These are phyloP conservation scores for Chaenogobius annularis DNA, from an alignment of 2,113 vertebrate genomes.

Conservation along the genomic window DNA sequence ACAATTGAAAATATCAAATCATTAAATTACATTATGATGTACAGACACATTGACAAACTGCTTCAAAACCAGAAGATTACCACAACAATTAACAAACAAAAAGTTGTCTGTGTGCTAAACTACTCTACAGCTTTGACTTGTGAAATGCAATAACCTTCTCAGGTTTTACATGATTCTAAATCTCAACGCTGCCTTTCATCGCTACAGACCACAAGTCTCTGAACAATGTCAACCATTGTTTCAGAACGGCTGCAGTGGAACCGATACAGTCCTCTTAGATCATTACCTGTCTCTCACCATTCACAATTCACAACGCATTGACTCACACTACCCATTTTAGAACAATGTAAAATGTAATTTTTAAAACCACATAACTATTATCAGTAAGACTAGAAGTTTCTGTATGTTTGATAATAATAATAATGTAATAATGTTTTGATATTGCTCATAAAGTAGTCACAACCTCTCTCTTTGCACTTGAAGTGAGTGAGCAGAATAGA, in stretches of 20 bases:
- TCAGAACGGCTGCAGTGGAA: constrained; percentile 60
- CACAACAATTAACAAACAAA: neutral
- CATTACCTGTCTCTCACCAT: constrained; percentile 27
- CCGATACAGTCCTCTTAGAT: constrained; percentile 30
- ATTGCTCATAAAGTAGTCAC: constrained; percentile 68
- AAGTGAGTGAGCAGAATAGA: constrained; percentile 63
- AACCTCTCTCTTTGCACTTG: constrained; percentile 73
- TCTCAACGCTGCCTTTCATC: constrained; percentile 70
- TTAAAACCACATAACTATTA: neutral
- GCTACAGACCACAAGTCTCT: constrained; percentile 46
- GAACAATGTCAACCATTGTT: constrained; percentile 70
- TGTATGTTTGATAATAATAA: constrained; percentile 3
- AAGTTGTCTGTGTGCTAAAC: constrained; percentile 15
- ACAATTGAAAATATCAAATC: constrained; percentile 40
- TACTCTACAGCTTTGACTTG: constrained; percentile 35
- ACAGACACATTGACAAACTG: constrained; percentile 20
- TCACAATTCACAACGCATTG: constrained; percentile 36
- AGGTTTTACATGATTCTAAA: constrained; percentile 67
- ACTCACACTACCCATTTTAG: neutral
- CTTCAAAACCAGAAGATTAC: neutral
- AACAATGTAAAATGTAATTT: too few species aligned
- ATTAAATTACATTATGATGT: constrained; percentile 26
- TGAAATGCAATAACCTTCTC: constrained; percentile 65
- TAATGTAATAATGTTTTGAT: too few species aligned
- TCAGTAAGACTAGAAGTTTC: neutral